phyloP scores from a whole-genome alignment of 2,888 invertebrate species.

The Luperina nickerlii region DNA sequence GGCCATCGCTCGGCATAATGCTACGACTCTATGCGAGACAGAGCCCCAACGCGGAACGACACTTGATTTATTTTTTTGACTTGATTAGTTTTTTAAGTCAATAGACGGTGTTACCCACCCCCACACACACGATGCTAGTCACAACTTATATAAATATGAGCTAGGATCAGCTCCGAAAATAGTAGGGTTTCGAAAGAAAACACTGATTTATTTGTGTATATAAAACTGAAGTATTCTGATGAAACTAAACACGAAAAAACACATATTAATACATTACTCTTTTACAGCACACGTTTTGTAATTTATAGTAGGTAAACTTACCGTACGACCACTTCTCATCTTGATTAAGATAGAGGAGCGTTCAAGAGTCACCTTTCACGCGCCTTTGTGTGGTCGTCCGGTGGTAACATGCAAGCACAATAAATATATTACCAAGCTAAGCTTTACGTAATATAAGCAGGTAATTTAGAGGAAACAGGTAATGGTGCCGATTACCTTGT shows the following conservation, averaged over 20 bases:
- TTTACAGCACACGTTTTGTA: background rate
- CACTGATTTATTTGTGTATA: background rate
- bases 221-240: background rate
- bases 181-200: background rate
- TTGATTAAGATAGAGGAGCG: slow-evolving; percentile 35
- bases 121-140: background rate
- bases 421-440: slow-evolving; percentile 14
- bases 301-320: background rate
- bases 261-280: background rate
- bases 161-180: background rate
- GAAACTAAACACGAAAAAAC: background rate
- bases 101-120: too few species aligned
- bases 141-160: background rate
- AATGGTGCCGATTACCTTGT: too few species aligned
- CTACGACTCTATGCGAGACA: too few species aligned
- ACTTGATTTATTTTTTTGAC: background rate
- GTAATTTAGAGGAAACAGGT: background rate
- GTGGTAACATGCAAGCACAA: slow-evolving; percentile 29
- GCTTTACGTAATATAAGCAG: background rate
- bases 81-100: too few species aligned
- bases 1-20: too few species aligned
- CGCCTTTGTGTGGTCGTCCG: slow-evolving; percentile 41
- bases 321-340: slow-evolving; percentile 2
- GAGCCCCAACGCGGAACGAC: too few species aligned
- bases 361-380: slow-evolving; percentile 46